A percentile compares a stretch with the other conserved stretches of the same genome.
Conservation (phyloP, 2,113 vertebrate genomes). For the Leptocoma aspasia region DNA sequence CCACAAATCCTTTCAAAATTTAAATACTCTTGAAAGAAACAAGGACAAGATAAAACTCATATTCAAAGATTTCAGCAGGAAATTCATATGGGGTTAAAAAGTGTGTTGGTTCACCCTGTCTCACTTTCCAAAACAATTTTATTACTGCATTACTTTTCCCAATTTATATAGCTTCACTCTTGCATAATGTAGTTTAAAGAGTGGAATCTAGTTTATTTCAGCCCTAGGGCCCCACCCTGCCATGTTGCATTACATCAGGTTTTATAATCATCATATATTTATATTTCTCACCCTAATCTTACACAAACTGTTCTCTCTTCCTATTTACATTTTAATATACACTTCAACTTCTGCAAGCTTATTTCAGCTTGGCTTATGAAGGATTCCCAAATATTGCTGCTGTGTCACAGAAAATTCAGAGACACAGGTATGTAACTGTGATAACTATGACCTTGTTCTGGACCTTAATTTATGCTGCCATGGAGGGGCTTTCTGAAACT, state of each 20-base stretch:
- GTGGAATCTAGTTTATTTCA: conserved; percentile 44
- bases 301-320: conserved; percentile 16
- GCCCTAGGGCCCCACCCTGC: conserved; percentile 15
- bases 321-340: conserved; percentile 35
- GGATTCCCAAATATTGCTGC: background rate
- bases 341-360: background rate
- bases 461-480: background rate
- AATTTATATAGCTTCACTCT: conserved; percentile 26
- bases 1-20: background rate
- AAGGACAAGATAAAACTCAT: background rate
- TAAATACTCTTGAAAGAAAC: background rate
- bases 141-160: background rate
- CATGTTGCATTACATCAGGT: conserved; percentile 42
- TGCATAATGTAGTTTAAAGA: conserved; percentile 34
- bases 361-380: background rate
- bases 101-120: background rate
- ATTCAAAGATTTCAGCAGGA: background rate
- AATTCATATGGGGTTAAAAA: background rate
- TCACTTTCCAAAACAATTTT: conserved; percentile 29
- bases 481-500: background rate
- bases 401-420: background rate
- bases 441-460: background rate
- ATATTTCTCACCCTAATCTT: conserved; percentile 19
- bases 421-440: background rate
- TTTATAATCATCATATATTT: conserved; percentile 39